phyloP scores from a whole-genome alignment of 2,888 invertebrate genomes.

The Acanthosoma haemorrhoidale region DNA sequence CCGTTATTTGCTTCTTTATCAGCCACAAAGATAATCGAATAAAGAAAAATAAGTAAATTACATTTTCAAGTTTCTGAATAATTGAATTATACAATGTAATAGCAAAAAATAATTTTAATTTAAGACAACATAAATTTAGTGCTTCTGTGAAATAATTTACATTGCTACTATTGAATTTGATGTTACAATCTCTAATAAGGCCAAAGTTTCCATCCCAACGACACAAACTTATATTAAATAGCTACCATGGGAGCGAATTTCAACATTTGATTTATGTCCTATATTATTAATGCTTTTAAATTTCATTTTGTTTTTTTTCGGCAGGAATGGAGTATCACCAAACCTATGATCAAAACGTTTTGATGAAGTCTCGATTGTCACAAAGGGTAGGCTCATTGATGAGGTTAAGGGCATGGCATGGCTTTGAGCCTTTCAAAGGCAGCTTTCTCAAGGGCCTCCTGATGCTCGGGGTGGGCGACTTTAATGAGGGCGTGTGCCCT shows the following conservation, averaged over 20 bases:
- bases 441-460: slow-evolving; percentile 75
- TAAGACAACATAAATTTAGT: neutral
- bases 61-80: too few relatives aligned
- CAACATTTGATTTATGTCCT: neutral
- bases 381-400: neutral
- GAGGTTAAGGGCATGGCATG: slow-evolving; percentile 58
- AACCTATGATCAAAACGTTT: neutral
- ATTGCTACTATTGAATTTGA: too few relatives aligned
- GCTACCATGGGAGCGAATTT: neutral
- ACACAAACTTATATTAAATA: neutral
- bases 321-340: neutral
- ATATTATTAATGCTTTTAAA: neutral
- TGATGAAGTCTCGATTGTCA: neutral
- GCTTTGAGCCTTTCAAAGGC: slow-evolving; percentile 77
- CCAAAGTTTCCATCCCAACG: neutral
- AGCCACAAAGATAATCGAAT: too few relatives aligned
- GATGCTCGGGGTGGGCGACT: slow-evolving; percentile 84
- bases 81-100: too few relatives aligned
- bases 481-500: slow-evolving; percentile 83
- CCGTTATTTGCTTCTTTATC: too few relatives aligned
- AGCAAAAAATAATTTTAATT: too few relatives aligned
- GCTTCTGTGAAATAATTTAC: neutral
- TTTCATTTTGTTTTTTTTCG: too few relatives aligned
- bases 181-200: neutral
- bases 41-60: too few relatives aligned